phyloP scores from a whole-genome alignment of 2,113 vertebrate species.

The Poicephalus meyeri region DNA sequence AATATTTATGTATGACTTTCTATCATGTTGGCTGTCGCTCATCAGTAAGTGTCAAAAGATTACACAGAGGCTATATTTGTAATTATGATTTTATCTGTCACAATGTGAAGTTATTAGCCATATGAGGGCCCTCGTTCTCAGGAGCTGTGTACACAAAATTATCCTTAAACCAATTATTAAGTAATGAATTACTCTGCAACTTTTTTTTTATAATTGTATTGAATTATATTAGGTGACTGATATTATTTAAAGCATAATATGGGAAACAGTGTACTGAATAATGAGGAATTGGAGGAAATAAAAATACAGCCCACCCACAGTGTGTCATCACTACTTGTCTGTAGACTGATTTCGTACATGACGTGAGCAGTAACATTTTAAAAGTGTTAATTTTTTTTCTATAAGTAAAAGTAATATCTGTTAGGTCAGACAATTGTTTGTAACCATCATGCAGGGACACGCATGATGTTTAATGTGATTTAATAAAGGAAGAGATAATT shows the following conservation, averaged over 20 bases:
- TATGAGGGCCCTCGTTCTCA: background rate
- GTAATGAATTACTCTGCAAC: background rate
- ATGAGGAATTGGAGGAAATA: background rate
- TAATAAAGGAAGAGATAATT: background rate
- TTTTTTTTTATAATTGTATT: background rate
- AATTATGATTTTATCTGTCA: background rate
- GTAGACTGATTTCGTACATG: background rate
- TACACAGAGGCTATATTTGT: background rate
- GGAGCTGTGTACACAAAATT: background rate
- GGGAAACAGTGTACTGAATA: background rate
- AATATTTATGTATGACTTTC: background rate
- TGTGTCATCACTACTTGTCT: background rate
- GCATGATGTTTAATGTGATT: background rate
- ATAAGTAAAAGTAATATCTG: background rate
- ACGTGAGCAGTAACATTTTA: background rate
- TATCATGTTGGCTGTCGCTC: background rate
- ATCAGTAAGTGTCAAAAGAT: background rate
- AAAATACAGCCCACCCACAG: background rate
- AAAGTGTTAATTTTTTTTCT: background rate
- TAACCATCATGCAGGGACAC: background rate
- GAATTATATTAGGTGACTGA: background rate
- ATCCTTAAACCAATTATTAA: background rate
- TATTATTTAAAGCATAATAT: background rate
- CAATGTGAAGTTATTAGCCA: background rate
- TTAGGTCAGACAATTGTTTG: background rate